Evolutionary conservation across 2,797 vertebrate species (phyloP).

Genomic region (Smutsia temminckii): DNA sequence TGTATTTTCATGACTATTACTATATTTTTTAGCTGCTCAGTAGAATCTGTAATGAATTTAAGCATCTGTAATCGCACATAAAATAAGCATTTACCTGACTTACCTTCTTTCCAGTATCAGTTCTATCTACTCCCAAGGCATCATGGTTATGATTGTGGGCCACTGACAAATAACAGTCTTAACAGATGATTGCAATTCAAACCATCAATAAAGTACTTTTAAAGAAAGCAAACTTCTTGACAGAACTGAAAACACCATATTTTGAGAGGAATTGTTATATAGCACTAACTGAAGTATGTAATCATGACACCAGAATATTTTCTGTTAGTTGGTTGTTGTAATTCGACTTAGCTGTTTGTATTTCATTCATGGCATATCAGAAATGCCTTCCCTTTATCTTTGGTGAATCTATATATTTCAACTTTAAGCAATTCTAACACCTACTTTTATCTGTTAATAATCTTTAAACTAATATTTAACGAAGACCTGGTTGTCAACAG

Average conservation of each 20-base stretch:
- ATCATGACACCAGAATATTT: not conserved
- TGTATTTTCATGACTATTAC: not conserved
- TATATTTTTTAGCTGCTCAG: not conserved
- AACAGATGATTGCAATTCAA: not conserved
- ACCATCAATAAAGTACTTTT: not conserved
- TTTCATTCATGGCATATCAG: conserved; percentile 23
- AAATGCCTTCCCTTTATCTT: not conserved
- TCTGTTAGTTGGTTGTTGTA: not conserved
- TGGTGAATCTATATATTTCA: conserved; percentile 5
- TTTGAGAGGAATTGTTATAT: not conserved
- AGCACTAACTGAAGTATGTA: not conserved
- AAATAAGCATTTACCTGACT: not conserved
- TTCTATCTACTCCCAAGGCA: not conserved
- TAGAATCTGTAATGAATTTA: not conserved
- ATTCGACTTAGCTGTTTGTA: not conserved
- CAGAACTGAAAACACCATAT: not conserved
- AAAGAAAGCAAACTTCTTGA: conserved; percentile 1
- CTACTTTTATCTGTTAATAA: not conserved
- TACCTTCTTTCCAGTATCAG: not conserved
- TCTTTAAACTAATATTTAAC: conserved; percentile 29
- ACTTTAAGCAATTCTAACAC: not conserved
- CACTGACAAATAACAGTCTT: not conserved
- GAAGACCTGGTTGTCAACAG: not conserved
- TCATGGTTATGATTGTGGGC: not conserved
- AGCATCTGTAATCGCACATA: not conserved